A percentile compares a stretch with the other conserved stretches of the same genome.
phyloP scores from a whole-genome alignment of 2,888 invertebrate genomes.

The Pyrochroa serraticornis region DNA sequence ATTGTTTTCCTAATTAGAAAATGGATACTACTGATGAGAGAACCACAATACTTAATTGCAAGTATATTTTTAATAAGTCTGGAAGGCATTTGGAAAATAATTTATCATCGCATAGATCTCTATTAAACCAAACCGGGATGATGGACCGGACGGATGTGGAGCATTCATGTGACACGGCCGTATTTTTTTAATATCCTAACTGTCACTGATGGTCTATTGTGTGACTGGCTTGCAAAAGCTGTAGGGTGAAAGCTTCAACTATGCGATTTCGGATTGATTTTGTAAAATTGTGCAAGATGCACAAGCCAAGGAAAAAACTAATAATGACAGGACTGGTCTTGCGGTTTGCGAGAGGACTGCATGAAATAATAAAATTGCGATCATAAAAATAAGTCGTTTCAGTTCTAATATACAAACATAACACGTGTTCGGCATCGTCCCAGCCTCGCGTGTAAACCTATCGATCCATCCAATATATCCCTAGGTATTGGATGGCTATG shows the following conservation, averaged over 20 bases:
- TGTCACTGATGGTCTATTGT: conserved; percentile 11
- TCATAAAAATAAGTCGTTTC: conserved; percentile 39
- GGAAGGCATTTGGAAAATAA: background rate
- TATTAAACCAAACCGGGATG: conserved; percentile 4
- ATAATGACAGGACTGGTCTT: conserved; percentile 10
- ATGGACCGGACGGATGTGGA: background rate
- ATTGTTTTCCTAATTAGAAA: conserved; percentile 22
- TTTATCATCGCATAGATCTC: conserved; percentile 18
- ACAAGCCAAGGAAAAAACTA: conserved; percentile 6
- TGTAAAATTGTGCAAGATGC: conserved; percentile 1
- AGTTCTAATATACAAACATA: conserved; percentile 39
- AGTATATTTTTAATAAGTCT: background rate
- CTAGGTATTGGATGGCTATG: conserved; percentile 52
- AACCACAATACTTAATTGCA: background rate
- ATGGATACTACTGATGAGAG: conserved; percentile 12
- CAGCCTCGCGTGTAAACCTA: conserved; percentile 42
- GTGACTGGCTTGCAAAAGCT: background rate
- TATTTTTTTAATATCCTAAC: conserved; percentile 25
- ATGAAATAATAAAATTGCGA: conserved; percentile 32
- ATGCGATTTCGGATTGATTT: conserved; percentile 3
- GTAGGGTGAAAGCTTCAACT: too few species aligned
- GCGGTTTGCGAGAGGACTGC: conserved; percentile 16
- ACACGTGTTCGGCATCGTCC: conserved; percentile 39
- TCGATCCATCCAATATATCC: conserved; percentile 50
- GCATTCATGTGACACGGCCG: background rate